These are phyloP conservation scores for Telmatochromis bifrenatus DNA, from an alignment of 2,113 vertebrate species.

Conservation along the genomic window DNA sequence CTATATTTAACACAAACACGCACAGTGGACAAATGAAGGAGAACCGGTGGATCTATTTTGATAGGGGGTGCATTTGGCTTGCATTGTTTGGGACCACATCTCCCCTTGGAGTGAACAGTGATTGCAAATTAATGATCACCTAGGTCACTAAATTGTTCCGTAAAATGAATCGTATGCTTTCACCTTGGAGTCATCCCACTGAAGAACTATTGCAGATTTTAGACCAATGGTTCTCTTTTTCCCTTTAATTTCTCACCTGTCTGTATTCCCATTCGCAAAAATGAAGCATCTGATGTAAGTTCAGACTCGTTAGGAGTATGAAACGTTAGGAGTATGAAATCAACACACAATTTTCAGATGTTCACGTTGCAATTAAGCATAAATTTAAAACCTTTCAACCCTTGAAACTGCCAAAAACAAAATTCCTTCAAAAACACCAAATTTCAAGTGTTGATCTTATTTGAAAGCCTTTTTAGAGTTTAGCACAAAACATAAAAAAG, in stretches of 20 bases:
- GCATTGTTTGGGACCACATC: neutral
- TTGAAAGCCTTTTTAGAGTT: neutral
- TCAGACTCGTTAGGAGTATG: neutral
- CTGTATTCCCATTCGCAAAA: neutral
- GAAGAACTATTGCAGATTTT: neutral
- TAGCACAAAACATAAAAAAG: neutral
- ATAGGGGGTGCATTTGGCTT: neutral
- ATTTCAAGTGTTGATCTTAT: neutral
- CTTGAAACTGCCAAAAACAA: neutral
- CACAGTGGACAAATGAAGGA: neutral
- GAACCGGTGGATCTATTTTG: neutral
- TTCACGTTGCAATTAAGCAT: neutral
- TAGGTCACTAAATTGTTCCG: neutral
- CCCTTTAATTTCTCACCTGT: neutral
- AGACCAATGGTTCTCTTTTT: neutral
- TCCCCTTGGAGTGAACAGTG: neutral
- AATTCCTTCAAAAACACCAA: neutral
- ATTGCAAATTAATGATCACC: neutral
- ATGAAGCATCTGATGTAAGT: neutral
- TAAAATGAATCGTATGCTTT: neutral
- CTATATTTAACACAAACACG: neutral
- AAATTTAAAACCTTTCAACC: neutral
- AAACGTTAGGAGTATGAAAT: neutral
- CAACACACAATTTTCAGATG: neutral
- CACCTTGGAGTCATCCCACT: neutral